Percentiles rank a stretch among this genome's conserved stretches.
phyloP scores from a whole-genome alignment of 2,888 invertebrate genomes.

The Campoplex nolae region DNA sequence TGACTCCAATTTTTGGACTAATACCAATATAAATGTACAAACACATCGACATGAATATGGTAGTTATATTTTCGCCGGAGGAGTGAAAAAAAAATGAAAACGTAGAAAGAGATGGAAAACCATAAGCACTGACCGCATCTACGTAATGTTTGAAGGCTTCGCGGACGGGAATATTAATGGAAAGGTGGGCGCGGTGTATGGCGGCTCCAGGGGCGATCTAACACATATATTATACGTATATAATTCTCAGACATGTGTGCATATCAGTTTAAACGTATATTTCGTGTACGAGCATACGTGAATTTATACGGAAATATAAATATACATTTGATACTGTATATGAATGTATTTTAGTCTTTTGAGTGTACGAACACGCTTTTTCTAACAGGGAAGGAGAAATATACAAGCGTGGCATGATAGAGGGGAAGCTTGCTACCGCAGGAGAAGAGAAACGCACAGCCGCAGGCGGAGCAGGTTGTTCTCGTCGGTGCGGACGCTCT shows the following conservation, averaged over 20 bases:
- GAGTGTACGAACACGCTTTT: slow-evolving; percentile 39
- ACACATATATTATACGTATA: slow-evolving; percentile 21
- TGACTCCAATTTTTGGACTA: background rate
- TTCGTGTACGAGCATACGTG: background rate
- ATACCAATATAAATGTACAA: background rate
- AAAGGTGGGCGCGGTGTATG: slow-evolving; percentile 36
- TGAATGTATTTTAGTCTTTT: slow-evolving; percentile 28
- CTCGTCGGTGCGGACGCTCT: slow-evolving; percentile 34
- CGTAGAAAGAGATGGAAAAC: slow-evolving; percentile 20
- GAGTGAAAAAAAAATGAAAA: slow-evolving; percentile 26
- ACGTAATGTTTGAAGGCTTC: slow-evolving; percentile 55
- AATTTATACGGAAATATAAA: slow-evolving; percentile 23
- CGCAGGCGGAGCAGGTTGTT: slow-evolving; percentile 68
- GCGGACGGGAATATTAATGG: slow-evolving; percentile 59
- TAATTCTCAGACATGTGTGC: background rate
- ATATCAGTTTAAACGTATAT: slow-evolving; percentile 1
- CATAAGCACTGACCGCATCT: slow-evolving; percentile 55
- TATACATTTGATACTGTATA: slow-evolving; percentile 14
- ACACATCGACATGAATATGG: background rate
- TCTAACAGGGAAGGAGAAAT: slow-evolving; percentile 56
- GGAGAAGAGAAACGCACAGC: slow-evolving; percentile 67
- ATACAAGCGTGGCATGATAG: slow-evolving; percentile 63
- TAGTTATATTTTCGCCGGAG: slow-evolving; percentile 20
- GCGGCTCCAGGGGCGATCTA: slow-evolving; percentile 47
- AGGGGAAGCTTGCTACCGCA: slow-evolving; percentile 66